These are phyloP conservation scores for Linyphia triangularis DNA, from an alignment of 2,888 invertebrate species.

Conservation along the genomic window DNA sequence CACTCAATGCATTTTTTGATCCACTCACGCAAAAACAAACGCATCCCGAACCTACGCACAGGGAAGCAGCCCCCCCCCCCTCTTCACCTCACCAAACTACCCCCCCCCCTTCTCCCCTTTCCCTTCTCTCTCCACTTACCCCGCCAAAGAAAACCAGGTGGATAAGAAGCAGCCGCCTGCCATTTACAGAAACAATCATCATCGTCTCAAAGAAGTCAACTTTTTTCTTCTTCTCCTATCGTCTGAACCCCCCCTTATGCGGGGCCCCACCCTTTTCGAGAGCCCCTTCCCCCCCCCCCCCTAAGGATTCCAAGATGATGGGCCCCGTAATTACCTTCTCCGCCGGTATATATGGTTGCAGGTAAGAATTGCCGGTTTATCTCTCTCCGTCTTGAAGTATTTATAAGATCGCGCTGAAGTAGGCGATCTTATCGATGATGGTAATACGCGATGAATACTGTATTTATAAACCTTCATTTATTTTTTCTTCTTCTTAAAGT, in stretches of 20 bases:
- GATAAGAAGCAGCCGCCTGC: slow-evolving; percentile 29
- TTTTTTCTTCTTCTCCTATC: background rate
- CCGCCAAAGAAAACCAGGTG: slow-evolving; percentile 69
- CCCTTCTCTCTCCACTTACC: no score
- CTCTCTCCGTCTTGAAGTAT: background rate
- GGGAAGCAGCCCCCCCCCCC: no score
- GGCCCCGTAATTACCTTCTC: slow-evolving; percentile 65
- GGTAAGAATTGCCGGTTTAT: background rate
- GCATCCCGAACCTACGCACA: no score
- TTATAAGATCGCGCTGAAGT: background rate
- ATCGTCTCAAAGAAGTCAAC: slow-evolving; percentile 10
- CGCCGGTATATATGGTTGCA: background rate
- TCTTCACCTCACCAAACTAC: no score
- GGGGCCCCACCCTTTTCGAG: slow-evolving; percentile 48
- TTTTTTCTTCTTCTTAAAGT: background rate
- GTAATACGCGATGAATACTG: background rate
- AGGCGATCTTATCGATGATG: background rate
- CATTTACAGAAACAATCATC: slow-evolving; percentile 73
- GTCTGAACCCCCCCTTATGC: background rate
- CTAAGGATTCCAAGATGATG: slow-evolving; percentile 33
- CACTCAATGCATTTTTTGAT: no score
- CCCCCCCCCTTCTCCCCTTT: no score
- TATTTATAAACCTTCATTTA: background rate
- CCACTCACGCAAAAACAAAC: no score
- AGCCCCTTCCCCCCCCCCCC: background rate